These are phyloP conservation scores for Haemorhous mexicanus DNA, from an alignment of 2,113 vertebrate species.

Conservation along the genomic window DNA sequence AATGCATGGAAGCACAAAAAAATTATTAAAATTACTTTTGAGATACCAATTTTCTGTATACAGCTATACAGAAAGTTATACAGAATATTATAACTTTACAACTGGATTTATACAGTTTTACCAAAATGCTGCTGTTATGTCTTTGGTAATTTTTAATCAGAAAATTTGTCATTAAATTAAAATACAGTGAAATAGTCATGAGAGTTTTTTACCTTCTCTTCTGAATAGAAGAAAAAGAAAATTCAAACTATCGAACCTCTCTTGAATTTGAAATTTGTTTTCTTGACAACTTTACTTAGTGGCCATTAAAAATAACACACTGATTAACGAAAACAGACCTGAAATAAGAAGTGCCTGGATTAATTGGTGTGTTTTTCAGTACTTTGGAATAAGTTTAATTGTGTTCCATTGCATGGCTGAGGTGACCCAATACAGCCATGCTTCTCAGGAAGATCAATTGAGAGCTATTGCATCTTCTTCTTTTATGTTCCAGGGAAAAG, in stretches of 20 bases:
- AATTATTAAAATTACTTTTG: background rate
- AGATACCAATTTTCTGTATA: background rate
- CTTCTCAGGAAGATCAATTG: background rate
- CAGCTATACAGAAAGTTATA: background rate
- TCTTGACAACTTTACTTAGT: background rate
- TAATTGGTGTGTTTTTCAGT: background rate
- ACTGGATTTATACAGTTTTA: background rate
- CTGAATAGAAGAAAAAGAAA: background rate
- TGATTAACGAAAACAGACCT: background rate
- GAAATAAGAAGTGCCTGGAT: background rate
- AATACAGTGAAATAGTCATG: background rate
- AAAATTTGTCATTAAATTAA: background rate
- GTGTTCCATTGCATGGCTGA: background rate
- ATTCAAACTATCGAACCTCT: background rate
- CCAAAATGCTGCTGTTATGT: background rate
- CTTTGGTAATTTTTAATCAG: background rate
- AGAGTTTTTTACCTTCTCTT: background rate
- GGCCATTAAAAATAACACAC: background rate
- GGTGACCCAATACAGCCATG: background rate
- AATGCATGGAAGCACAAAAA: background rate
- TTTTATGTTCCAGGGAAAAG: background rate
- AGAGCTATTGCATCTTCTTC: background rate
- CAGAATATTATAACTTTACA: background rate
- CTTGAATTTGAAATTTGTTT: background rate
- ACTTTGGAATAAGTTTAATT: background rate